Percentiles rank a stretch among this genome's conserved stretches.
These are phyloP conservation scores for Eupristina koningsbergeri DNA, from an alignment of 1,140 invertebrate species.

Conservation along the genomic window DNA sequence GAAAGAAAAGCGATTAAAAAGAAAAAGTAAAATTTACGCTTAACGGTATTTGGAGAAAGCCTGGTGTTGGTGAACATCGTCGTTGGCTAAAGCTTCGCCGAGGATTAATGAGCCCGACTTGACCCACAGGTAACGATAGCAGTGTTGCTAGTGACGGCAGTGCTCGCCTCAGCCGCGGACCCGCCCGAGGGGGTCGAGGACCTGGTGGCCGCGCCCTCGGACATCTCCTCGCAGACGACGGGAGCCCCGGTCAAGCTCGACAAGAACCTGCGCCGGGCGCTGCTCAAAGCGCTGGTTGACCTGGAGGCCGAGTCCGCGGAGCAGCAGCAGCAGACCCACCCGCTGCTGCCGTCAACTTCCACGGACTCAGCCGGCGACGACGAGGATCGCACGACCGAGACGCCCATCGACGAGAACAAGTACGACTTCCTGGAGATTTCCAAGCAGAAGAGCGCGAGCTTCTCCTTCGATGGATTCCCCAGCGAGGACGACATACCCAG, in stretches of 20 bases:
- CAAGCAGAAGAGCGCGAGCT: constrained; percentile 49
- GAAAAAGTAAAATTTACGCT: too few relatives aligned
- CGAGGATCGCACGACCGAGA: background rate
- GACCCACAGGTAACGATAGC: constrained; percentile 54
- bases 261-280: constrained; percentile 79
- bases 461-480: constrained; percentile 63
- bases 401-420: constrained; percentile 33
- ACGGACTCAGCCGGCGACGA: constrained; percentile 47
- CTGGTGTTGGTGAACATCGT: too few relatives aligned
- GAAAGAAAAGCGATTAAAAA: background rate
- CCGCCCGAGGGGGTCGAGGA: constrained; percentile 50
- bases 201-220: constrained; percentile 54
- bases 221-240: constrained; percentile 19
- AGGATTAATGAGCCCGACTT: background rate
- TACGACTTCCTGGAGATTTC: constrained; percentile 51
- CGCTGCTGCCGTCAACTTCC: constrained; percentile 17
- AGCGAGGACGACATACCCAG: constrained; percentile 59
- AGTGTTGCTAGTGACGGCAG: constrained; percentile 49
- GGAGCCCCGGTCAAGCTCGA: constrained; percentile 77
- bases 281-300: constrained; percentile 81
- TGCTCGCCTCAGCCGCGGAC: constrained; percentile 35
- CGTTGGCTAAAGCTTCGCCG: background rate
- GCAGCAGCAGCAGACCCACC: constrained; percentile 58
- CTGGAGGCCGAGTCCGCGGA: constrained; percentile 75
- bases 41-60: too few relatives aligned